These are phyloP conservation scores for Trachymyrmex septentrionalis DNA, from an alignment of 1,140 invertebrate species.

Conservation along the genomic window DNA sequence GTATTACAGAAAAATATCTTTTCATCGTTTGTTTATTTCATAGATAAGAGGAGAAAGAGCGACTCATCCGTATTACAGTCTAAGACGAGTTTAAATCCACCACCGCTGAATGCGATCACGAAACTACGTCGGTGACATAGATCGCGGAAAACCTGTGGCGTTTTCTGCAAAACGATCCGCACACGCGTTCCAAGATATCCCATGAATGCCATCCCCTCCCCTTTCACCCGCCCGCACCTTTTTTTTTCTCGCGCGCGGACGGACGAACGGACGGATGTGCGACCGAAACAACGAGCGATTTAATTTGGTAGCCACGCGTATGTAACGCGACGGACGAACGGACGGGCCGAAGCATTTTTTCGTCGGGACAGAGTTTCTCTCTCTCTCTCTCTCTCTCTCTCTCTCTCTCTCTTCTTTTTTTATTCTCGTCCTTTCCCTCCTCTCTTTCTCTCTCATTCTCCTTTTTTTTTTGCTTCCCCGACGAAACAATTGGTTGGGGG, in stretches of 20 bases:
- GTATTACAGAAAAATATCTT: background rate
- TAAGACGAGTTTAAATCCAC: constrained; percentile 17
- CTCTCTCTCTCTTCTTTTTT: background rate
- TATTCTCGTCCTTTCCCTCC: background rate
- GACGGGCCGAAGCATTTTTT: constrained; percentile 68
- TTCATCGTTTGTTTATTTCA: background rate
- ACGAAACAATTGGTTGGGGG: constrained; percentile 72
- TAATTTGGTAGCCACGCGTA: constrained; percentile 70
- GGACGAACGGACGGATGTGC: constrained; percentile 60
- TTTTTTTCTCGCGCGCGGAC: constrained; percentile 62
- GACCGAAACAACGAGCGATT: constrained; percentile 72
- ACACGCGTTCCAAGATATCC: constrained; percentile 45
- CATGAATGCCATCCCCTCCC: constrained; percentile 29
- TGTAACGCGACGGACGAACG: constrained; percentile 59
- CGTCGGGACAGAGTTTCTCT: constrained; percentile 60
- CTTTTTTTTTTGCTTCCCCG: constrained; percentile 63
- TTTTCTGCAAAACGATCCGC: constrained; percentile 53
- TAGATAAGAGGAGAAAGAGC: background rate
- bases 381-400: constrained; percentile 26
- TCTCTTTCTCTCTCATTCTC: constrained; percentile 38
- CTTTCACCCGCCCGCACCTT: constrained; percentile 3
- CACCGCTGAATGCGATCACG: background rate
- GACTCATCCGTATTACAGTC: background rate
- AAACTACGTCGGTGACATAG: background rate
- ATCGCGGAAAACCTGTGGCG: constrained; percentile 56